A percentile compares a stretch with the other conserved stretches of the same genome.
phyloP scores from a whole-genome alignment of 2,113 vertebrate species.

The Speoplatyrhinus poulsoni region DNA sequence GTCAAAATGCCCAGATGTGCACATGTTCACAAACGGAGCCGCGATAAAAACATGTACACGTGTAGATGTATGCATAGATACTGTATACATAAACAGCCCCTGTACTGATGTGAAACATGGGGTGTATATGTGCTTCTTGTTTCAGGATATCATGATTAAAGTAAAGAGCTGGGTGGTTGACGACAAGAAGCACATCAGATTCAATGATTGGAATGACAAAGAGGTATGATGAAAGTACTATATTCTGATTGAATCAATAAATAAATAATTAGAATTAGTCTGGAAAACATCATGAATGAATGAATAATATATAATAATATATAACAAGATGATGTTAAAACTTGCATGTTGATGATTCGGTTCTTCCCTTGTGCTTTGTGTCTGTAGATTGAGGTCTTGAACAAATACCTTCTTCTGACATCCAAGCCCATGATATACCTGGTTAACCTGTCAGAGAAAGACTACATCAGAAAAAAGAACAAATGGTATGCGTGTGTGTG shows the following conservation, averaged over 20 bases:
- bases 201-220: conserved; percentile 98
- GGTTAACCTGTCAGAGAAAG: conserved; percentile 95
- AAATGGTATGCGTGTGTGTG: conserved; percentile 84
- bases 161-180: conserved; percentile 93
- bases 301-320: too few species aligned
- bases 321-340: too few species aligned
- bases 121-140: conserved; percentile 17
- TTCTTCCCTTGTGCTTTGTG: neutral
- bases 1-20: too few species aligned
- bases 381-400: conserved; percentile 92
- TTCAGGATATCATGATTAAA: conserved; percentile 95
- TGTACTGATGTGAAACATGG: too few species aligned
- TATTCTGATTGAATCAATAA: too few species aligned
- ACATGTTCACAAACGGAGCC: too few species aligned
- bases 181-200: conserved; percentile 94
- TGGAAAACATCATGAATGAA: too few species aligned
- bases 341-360: neutral
- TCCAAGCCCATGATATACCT: conserved; percentile 99
- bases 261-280: too few species aligned
- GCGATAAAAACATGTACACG: too few species aligned
- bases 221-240: conserved; percentile 79
- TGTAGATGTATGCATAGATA: too few species aligned
- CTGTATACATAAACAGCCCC: too few species aligned
- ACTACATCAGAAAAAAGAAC: conserved; percentile 99
- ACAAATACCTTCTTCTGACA: conserved; percentile 96